phyloP scores from a whole-genome alignment of 1,140 invertebrate species.

The Rhagoletis zephyria region DNA sequence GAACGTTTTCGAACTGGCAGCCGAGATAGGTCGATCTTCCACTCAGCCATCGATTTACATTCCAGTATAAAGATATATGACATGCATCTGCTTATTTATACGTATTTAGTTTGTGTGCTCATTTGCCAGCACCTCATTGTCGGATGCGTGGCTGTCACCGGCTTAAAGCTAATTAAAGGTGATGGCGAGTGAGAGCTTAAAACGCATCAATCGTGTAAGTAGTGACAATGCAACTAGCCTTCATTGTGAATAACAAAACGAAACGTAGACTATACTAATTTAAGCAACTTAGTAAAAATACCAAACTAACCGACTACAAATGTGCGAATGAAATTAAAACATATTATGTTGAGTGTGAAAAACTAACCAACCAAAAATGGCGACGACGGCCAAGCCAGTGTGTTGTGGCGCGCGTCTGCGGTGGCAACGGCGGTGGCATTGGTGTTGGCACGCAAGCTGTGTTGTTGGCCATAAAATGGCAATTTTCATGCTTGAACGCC shows the following conservation, averaged over 20 bases:
- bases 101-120: background rate
- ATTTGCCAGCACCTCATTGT: background rate
- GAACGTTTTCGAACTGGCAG: too few species aligned
- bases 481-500: conserved; percentile 13
- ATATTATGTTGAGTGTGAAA: conserved; percentile 6
- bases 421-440: background rate
- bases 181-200: background rate
- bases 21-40: too few species aligned
- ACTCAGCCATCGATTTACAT: too few species aligned
- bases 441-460: conserved; percentile 8
- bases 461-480: background rate
- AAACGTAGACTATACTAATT: background rate
- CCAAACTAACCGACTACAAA: background rate
- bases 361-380: background rate
- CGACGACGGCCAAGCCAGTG: background rate
- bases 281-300: background rate
- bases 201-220: conserved; percentile 15
- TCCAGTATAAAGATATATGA: background rate
- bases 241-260: conserved; percentile 15
- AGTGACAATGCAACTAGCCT: background rate
- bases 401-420: background rate
- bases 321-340: conserved; percentile 42
- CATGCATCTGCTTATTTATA: too few species aligned
- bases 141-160: background rate
- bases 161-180: conserved; percentile 41